Evolutionary conservation across 2,797 vertebrate species (phyloP).

Genomic region (Pseudopleuronectes americanus): DNA sequence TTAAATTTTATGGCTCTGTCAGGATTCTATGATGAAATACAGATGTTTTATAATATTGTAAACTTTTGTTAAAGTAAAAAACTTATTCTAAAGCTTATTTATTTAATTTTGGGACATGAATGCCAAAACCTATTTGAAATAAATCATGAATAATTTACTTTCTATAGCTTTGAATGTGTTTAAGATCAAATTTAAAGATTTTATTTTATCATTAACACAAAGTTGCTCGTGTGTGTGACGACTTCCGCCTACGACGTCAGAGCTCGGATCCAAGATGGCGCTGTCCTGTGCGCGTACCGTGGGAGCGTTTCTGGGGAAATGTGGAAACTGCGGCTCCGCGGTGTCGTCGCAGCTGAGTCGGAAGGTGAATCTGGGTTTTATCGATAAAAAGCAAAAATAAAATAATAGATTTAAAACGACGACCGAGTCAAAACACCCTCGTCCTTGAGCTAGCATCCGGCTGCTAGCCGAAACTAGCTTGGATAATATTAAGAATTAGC

Average conservation of each 20-base stretch:
- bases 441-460: constrained; percentile 67
- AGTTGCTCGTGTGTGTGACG: constrained; percentile 15
- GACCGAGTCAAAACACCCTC: not conserved
- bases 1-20: too few relatives aligned
- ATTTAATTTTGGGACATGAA: too few relatives aligned
- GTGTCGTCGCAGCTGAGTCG: constrained; percentile 30
- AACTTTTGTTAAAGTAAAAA: too few relatives aligned
- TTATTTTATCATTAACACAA: too few relatives aligned
- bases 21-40: too few relatives aligned
- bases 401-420: rapidly evolving
- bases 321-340: constrained; percentile 46
- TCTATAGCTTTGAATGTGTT: too few relatives aligned
- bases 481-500: not conserved
- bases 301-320: constrained; percentile 66
- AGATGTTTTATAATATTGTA: too few relatives aligned
- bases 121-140: too few relatives aligned
- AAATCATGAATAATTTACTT: too few relatives aligned
- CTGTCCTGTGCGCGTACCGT: constrained; percentile 64
- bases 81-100: too few relatives aligned
- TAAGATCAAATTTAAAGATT: too few relatives aligned
- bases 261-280: constrained; percentile 76
- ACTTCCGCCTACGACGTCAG: constrained; percentile 60
- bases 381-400: not conserved
- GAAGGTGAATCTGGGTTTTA: constrained; percentile 58
- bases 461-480: constrained; percentile 17